Evolutionary conservation across 2,113 vertebrate species (phyloP).

Genomic region (Chloebia gouldiae): DNA sequence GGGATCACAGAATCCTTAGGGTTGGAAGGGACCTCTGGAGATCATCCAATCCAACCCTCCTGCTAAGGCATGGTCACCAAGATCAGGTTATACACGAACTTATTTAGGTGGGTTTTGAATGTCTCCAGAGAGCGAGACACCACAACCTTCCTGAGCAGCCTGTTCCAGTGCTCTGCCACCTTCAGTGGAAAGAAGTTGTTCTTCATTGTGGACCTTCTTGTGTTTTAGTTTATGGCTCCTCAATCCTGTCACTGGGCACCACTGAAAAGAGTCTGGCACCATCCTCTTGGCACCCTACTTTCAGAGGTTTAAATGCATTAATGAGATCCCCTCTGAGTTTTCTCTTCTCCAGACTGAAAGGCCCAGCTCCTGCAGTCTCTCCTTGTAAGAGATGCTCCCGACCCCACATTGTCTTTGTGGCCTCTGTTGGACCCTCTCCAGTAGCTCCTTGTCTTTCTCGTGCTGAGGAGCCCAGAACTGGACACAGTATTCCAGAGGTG

Average conservation of each 20-base stretch:
- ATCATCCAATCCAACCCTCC: not conserved
- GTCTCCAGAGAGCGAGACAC: not conserved
- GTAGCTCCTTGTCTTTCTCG: not conserved
- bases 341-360: not conserved
- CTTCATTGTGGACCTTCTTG: not conserved
- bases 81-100: not conserved
- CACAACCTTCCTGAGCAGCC: not conserved
- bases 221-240: not conserved
- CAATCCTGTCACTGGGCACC: fast-evolving
- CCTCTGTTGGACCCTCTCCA: fast-evolving
- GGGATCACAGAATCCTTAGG: not conserved
- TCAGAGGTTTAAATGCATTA: not conserved
- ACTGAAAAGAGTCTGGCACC: not conserved
- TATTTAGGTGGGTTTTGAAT: not conserved
- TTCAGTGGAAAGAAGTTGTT: not conserved
- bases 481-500: too few species aligned
- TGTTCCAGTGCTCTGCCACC: not conserved
- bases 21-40: not conserved
- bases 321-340: not conserved
- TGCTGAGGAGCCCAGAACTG: too few species aligned
- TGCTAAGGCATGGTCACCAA: not conserved
- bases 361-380: not conserved
- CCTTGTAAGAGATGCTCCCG: not conserved
- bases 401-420: not conserved
- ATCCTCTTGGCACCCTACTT: not conserved